These are phyloP conservation scores for Scaptomyza hsui DNA, from an alignment of 1,140 invertebrate species.

Conservation along the genomic window DNA sequence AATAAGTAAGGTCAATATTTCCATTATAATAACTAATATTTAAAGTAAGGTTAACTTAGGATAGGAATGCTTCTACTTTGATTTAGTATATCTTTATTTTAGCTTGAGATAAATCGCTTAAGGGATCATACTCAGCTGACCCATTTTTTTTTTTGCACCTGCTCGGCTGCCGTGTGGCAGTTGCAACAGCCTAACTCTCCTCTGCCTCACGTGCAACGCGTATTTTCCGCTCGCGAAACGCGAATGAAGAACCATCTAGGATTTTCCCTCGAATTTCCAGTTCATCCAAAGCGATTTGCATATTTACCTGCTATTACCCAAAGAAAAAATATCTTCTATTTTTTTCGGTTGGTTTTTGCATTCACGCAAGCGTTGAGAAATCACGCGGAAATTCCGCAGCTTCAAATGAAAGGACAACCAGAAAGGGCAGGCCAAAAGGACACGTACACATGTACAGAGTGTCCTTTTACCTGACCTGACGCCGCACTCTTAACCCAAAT, in stretches of 20 bases:
- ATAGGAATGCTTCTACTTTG: no score
- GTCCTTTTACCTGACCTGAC: conserved; percentile 60
- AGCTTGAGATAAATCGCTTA: background rate
- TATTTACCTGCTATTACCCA: conserved; percentile 48
- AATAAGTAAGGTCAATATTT: no score
- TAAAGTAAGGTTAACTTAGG: no score
- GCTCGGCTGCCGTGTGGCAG: conserved; percentile 37
- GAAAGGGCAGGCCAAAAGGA: conserved; percentile 38
- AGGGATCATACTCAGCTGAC: conserved; percentile 5
- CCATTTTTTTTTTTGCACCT: conserved; percentile 57
- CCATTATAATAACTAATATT: no score
- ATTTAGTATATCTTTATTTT: conserved; percentile 1
- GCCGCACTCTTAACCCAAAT: conserved; percentile 50
- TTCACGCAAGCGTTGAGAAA: conserved; percentile 71
- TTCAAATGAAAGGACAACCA: conserved; percentile 60
- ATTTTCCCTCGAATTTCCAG: conserved; percentile 67
- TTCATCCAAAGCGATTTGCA: conserved; percentile 72
- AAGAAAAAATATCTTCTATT: conserved; percentile 19
- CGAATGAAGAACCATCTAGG: conserved; percentile 65
- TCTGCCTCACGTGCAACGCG: conserved; percentile 36
- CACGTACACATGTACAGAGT: conserved; percentile 7
- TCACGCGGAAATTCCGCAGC: conserved; percentile 73
- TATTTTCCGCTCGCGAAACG: conserved; percentile 65
- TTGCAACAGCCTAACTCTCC: conserved; percentile 22
- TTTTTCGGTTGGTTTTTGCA: conserved; percentile 12